Conservation (phyloP, 2,888 invertebrate genomes). For the Hemaris fuciformis region DNA sequence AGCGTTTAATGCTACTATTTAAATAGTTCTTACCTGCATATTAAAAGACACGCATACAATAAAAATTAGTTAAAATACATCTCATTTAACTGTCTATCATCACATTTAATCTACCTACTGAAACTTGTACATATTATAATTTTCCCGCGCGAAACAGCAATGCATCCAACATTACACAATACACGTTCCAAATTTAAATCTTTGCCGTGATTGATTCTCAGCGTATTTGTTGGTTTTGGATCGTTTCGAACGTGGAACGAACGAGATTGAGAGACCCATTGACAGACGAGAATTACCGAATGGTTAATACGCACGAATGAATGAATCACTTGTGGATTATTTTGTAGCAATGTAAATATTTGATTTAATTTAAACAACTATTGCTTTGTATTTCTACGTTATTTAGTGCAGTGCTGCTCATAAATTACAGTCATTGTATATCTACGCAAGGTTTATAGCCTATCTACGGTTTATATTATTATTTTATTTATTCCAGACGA, state of each 20-base stretch:
- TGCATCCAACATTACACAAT: slow-evolving; percentile 5
- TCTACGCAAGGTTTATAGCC: neutral
- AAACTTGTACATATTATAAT: too few relatives aligned
- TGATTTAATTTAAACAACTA: slow-evolving; percentile 1
- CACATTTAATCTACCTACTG: too few relatives aligned
- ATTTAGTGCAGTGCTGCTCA: neutral
- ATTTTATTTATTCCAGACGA: too few relatives aligned
- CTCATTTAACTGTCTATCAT: neutral
- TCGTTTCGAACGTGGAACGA: neutral
- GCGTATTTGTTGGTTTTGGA: slow-evolving; percentile 13
- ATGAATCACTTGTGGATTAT: slow-evolving; percentile 9
- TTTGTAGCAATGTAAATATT: neutral
- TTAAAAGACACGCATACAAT: neutral
- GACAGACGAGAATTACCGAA: slow-evolving; percentile 13
- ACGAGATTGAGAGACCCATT: slow-evolving; percentile 4
- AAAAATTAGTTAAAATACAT: neutral
- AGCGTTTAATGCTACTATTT: neutral
- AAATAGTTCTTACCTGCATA: neutral
- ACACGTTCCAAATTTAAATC: slow-evolving; percentile 6
- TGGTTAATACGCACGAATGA: slow-evolving; percentile 3
- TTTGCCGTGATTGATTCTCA: slow-evolving; percentile 1
- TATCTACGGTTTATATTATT: neutral
- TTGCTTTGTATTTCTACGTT: neutral
- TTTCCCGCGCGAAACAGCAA: neutral
- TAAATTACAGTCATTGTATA: neutral